phyloP scores from a whole-genome alignment of 2,888 invertebrate genomes.

The Spisula solida region DNA sequence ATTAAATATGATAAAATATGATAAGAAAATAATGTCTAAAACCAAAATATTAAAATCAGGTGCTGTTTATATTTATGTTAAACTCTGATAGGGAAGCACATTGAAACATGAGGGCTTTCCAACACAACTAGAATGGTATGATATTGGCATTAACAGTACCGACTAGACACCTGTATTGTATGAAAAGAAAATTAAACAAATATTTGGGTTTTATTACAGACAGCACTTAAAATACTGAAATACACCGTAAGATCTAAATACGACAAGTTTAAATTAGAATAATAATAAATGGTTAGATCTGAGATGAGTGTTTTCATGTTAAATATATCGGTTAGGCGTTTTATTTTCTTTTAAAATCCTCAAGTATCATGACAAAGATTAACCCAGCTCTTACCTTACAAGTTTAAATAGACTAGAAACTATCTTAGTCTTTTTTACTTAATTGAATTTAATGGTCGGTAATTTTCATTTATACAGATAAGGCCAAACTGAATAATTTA shows the following conservation, averaged over 20 bases:
- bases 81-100: too few relatives aligned
- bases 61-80: too few relatives aligned
- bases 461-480: background rate
- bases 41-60: too few relatives aligned
- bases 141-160: background rate
- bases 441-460: background rate
- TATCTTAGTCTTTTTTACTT: background rate
- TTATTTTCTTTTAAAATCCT: background rate
- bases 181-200: constrained; percentile 16
- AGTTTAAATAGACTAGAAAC: background rate
- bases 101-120: background rate
- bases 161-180: background rate
- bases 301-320: background rate
- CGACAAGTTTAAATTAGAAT: background rate
- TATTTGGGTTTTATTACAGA: background rate
- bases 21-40: too few relatives aligned
- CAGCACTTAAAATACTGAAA: background rate
- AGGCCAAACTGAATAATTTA: too few relatives aligned
- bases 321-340: constrained; percentile 4
- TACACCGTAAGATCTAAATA: background rate
- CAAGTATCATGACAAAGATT: background rate
- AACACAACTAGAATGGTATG: background rate
- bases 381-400: background rate
- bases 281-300: constrained; percentile 11
- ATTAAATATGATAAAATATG: too few relatives aligned